Conservation (phyloP, 1,140 invertebrate species). For the Saxidomus purpurata region DNA sequence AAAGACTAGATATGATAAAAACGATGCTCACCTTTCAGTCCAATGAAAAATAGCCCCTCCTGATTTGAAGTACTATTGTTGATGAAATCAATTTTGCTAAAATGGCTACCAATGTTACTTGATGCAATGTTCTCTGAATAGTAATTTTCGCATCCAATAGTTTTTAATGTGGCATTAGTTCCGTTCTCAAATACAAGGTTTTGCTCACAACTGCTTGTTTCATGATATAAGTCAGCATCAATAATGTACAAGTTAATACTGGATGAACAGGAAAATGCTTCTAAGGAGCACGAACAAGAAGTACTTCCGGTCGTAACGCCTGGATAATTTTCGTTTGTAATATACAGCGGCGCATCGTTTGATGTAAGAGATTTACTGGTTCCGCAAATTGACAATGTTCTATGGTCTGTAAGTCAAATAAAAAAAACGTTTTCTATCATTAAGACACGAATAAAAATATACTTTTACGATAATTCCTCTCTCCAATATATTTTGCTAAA, state of each 20-base stretch:
- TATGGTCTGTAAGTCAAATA: too few species aligned
- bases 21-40: not conserved
- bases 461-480: too few species aligned
- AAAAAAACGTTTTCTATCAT: too few species aligned
- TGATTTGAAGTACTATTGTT: not conserved
- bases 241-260: not conserved
- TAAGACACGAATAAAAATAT: too few species aligned
- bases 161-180: not conserved
- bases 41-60: not conserved
- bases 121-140: not conserved
- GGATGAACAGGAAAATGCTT: not conserved
- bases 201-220: not conserved
- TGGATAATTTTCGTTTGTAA: not conserved
- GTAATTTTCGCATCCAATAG: not conserved
- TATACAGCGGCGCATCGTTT: not conserved
- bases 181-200: not conserved
- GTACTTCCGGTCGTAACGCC: not conserved
- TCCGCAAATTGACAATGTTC: not conserved
- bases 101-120: not conserved
- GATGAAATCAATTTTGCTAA: not conserved
- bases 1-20: too few species aligned
- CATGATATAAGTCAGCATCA: not conserved
- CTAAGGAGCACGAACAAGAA: not conserved
- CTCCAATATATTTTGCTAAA: too few species aligned
- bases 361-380: not conserved